These are phyloP conservation scores for Cotesia glomerata DNA, from an alignment of 1,140 invertebrate genomes.

Conservation along the genomic window DNA sequence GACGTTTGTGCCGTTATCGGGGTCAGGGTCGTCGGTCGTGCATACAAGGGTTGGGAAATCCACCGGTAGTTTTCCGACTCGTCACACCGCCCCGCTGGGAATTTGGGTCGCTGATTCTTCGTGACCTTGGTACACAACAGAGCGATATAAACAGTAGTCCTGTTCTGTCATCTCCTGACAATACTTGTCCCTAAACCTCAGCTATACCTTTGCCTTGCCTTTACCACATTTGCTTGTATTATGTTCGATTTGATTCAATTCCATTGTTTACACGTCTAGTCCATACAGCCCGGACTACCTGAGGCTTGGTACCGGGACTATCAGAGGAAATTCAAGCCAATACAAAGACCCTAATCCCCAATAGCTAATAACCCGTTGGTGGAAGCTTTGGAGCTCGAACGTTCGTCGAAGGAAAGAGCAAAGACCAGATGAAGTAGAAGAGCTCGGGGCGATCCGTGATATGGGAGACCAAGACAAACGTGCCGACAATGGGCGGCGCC, in stretches of 20 bases:
- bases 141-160: too few relatives aligned
- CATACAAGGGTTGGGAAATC: constrained; percentile 24
- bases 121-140: background rate
- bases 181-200: too few relatives aligned
- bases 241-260: too few relatives aligned
- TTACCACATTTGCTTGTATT: too few relatives aligned
- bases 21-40: constrained; percentile 27
- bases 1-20: constrained; percentile 22
- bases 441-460: constrained; percentile 12
- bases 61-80: constrained; percentile 11
- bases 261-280: too few relatives aligned
- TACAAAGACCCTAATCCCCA: too few relatives aligned
- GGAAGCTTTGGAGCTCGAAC: background rate
- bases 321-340: too few relatives aligned
- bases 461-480: constrained; percentile 15
- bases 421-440: constrained; percentile 8
- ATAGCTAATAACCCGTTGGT: background rate
- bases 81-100: background rate
- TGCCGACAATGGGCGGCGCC: constrained; percentile 30
- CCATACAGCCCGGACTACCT: too few relatives aligned
- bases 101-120: background rate
- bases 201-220: too few relatives aligned
- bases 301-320: too few relatives aligned
- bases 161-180: too few relatives aligned
- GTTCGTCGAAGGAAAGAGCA: background rate